phyloP scores from a whole-genome alignment of 2,113 vertebrate genomes.

The Benthochromis sp. region DNA sequence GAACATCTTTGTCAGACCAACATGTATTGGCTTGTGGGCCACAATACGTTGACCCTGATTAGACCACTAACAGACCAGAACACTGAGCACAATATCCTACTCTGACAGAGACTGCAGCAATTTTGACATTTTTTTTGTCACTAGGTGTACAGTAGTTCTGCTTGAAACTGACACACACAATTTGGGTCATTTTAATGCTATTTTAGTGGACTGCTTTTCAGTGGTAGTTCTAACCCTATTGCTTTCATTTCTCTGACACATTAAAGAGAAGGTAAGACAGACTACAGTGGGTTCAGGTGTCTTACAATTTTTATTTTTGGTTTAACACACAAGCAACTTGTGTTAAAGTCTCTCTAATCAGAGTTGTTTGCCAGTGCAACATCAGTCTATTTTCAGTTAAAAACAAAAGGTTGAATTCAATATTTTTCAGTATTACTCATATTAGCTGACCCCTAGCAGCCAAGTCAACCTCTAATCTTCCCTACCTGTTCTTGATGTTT shows the following conservation, averaged over 20 bases:
- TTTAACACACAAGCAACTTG: fast-evolving
- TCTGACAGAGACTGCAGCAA: not conserved
- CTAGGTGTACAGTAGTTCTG: not conserved
- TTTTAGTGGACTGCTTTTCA: not conserved
- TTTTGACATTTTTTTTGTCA: not conserved
- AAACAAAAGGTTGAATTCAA: fast-evolving
- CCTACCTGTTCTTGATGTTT: not conserved
- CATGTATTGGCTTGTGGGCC: not conserved
- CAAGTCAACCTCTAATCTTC: not conserved
- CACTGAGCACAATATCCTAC: not conserved
- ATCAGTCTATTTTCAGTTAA: not conserved
- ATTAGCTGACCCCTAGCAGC: fast-evolving
- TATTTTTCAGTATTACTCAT: not conserved
- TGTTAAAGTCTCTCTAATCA: not conserved
- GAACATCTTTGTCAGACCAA: not conserved
- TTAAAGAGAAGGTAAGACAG: not conserved
- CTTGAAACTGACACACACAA: not conserved
- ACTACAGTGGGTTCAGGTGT: not conserved
- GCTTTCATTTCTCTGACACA: not conserved
- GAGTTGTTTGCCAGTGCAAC: fast-evolving
- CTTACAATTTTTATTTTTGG: not conserved
- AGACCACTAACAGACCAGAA: not conserved
- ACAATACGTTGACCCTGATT: not conserved
- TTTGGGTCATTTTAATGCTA: not conserved
- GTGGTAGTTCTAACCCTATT: fast-evolving